Evolutionary conservation across 2,797 vertebrate species (phyloP).

Genomic region (Dendrocincla tyrannina): DNA sequence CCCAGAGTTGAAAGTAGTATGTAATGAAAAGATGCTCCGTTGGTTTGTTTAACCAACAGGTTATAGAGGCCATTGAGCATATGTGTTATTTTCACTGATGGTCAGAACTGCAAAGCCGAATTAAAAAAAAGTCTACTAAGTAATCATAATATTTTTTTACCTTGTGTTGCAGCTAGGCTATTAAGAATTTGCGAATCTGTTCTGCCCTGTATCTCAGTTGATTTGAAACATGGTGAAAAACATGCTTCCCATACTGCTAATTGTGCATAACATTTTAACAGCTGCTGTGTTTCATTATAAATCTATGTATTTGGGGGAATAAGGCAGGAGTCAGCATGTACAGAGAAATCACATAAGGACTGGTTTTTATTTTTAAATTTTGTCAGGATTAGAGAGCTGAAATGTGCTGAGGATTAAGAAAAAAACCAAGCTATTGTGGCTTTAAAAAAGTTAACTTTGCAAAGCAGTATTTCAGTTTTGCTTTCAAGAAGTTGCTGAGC

Average conservation of each 20-base stretch:
- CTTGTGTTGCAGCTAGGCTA: neutral
- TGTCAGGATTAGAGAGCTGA: conserved; percentile 36
- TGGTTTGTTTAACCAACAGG: conserved; percentile 1
- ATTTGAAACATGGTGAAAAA: conserved; percentile 14
- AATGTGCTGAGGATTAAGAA: neutral
- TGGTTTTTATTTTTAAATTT: neutral
- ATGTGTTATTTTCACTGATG: neutral
- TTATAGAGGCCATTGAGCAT: neutral
- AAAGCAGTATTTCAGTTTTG: conserved; percentile 7
- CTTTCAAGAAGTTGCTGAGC: neutral
- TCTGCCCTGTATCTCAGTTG: neutral
- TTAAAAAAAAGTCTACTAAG: neutral
- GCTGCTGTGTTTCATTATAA: conserved; percentile 5
- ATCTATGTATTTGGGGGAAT: neutral
- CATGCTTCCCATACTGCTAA: neutral
- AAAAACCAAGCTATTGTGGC: neutral
- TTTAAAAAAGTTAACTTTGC: conserved; percentile 35
- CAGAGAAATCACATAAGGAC: neutral
- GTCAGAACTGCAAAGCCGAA: neutral
- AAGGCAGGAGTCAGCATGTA: neutral
- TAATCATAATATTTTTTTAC: neutral
- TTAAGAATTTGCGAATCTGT: neutral
- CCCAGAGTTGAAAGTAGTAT: neutral
- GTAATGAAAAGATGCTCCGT: neutral
- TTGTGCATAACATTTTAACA: neutral